phyloP scores from a whole-genome alignment of 2,797 vertebrate genomes.

The Coreius guichenoti region DNA sequence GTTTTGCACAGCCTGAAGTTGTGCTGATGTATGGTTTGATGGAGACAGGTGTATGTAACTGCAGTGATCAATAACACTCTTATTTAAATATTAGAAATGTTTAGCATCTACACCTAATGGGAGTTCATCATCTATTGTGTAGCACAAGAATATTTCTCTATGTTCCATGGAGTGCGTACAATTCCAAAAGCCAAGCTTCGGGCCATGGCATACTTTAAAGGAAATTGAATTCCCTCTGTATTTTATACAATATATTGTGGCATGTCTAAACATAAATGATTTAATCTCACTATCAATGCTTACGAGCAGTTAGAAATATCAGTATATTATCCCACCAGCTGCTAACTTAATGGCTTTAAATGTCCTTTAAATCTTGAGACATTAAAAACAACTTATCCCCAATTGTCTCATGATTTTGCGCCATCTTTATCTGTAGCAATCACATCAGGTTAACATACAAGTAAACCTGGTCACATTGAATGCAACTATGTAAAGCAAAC shows the following conservation, averaged over 20 bases:
- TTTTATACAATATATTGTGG: slow-evolving; percentile 46
- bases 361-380: slow-evolving; percentile 45
- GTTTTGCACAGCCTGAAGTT: slow-evolving; percentile 27
- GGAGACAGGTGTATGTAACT: slow-evolving; percentile 31
- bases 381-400: slow-evolving; percentile 8
- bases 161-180: slow-evolving; percentile 21
- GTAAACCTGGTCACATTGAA: slow-evolving; percentile 27
- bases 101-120: slow-evolving; percentile 1
- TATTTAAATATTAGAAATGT: slow-evolving; percentile 13
- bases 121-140: slow-evolving; percentile 24
- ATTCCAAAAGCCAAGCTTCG: background rate
- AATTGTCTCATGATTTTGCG: slow-evolving; percentile 10
- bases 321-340: slow-evolving; percentile 34
- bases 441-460: slow-evolving; percentile 12
- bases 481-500: slow-evolving; percentile 51
- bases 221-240: slow-evolving; percentile 3
- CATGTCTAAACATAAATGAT: slow-evolving; percentile 43
- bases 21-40: slow-evolving; percentile 12
- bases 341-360: slow-evolving; percentile 24
- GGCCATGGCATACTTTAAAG: slow-evolving; percentile 26
- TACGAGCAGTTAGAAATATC: slow-evolving; percentile 53
- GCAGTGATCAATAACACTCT: slow-evolving; percentile 29
- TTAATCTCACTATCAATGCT: slow-evolving; percentile 59
- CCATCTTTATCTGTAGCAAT: slow-evolving; percentile 24
- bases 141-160: slow-evolving; percentile 42